Evolutionary conservation across 2,797 vertebrate species (phyloP), one percentile per base, ranked within the genome.

Genomic region (Danio tinwini): DNA sequence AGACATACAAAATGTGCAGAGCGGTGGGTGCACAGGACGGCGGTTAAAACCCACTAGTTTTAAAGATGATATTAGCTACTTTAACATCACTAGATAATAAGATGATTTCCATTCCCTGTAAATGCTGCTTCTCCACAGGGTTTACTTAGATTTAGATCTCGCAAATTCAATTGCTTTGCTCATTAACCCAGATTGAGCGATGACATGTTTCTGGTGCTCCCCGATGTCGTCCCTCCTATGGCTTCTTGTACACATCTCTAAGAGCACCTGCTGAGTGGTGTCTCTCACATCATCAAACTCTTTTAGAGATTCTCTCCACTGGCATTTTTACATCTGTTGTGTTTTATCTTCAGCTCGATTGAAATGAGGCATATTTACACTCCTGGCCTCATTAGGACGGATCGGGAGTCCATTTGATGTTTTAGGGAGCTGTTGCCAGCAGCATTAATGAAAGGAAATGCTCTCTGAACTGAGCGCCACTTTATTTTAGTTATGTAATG

Each of bases 231-330:
- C n/a, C 19, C 19, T n/a, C 29, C 76, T 3, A 47, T 14, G 11
- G 64, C 29, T 68, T 47, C 16, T 21, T 42, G 13, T n/a, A 8
- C 14, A 16, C 9, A 53, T 71, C 14, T 71, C 10, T 7, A 62
- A 78, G 56, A 78, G 67, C 45, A 69, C 53, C 19, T 71, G 67
- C 65, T 70, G 65, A 68, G 75, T 37, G 21, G 7, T 0, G 0
- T 37, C 76, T 62, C 37, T 59, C 29, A 53, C 58, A 44, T 78
- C 65, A 70, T 61, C 37, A 78, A 62, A 71, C 55, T 76, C 29
- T 9, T 76, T 76, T 55, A 47, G 61, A 5, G 61, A 8, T 53
- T 64, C 49, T 75, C 49, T 75, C 47, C 16, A 19, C 6, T 61
- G 16, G 12, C 39, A 62, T 69, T 59, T 59, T 78, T 56, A 37